Evolutionary conservation across 2,113 vertebrate genomes (phyloP), one percentile per base, ranked within the genome.

Genomic region (Otus sunia): DNA sequence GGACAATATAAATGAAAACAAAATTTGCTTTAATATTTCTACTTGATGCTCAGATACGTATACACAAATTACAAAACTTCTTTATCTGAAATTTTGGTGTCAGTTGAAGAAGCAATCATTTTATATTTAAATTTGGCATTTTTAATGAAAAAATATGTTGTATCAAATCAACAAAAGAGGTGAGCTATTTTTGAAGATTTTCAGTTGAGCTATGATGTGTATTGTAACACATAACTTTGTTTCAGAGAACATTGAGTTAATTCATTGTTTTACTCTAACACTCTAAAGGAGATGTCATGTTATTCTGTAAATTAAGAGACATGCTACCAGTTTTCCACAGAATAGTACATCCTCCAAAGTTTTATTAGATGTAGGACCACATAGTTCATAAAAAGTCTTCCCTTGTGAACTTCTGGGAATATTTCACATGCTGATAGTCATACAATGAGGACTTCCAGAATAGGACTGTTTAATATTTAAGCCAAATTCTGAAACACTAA

Each of bases 1-100:
- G 9, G 36, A 36, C 8, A 89, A 50, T 27, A 88, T 37, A 64
- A 66, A 60, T 23, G 2, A 87, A 59, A 63, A 36, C 4, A 62
- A 77, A 45, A n/a, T n/a, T 62, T 10, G 7, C 9, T 86, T 36
- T 45, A 34, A 45, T 73, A 18, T 84, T 91, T 88, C 18, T 22
- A 39, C 9, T 37, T 32, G 22, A 72, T 55, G 8, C 14, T 68
- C 12, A 39, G 22, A 52, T 59, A 39, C 2, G 0, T 21, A 55
- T 3, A 11, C 2, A 36, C 2, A 18, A 87, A 68, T 0, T 17
- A 1, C 13, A 45, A 45, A 45, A 11, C 20, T 59, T 60, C 8
- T 63, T n/a, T 22, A 47, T 37, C 29, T 63, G 2, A 34, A 15
- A 12, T 27, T n/a, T 74, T 56, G n/a, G 73, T 0, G 0, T 34